A percentile compares a stretch with the other conserved stretches of the same genome.
Conservation (phyloP, 2,888 invertebrate genomes). For the Sminthurides aquaticus region DNA sequence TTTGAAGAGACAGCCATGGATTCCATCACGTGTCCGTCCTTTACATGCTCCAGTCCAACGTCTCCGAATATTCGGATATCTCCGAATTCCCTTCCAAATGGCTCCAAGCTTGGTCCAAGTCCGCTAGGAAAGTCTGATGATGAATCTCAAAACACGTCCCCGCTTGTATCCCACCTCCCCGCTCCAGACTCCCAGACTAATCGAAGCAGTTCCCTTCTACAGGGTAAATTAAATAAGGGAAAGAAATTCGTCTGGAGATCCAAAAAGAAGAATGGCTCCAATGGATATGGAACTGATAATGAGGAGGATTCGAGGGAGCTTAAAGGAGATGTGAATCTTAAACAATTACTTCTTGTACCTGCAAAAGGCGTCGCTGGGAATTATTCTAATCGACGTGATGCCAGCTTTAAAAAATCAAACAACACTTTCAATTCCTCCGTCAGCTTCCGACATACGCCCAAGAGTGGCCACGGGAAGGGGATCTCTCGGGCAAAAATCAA, state of each 20-base stretch:
- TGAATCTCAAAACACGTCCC: neutral
- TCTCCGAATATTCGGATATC: neutral
- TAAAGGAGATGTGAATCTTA: neutral
- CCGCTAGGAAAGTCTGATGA: neutral
- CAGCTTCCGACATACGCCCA: neutral
- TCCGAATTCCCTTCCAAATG: neutral
- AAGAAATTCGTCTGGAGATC: neutral
- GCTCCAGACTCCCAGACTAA: no score
- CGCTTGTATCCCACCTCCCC: no score
- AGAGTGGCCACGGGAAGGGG: conserved; percentile 45
- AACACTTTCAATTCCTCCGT: conserved; percentile 44
- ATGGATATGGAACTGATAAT: conserved; percentile 11
- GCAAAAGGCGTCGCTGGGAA: neutral
- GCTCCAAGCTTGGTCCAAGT: neutral
- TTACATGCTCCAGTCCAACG: neutral
- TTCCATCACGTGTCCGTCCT: neutral
- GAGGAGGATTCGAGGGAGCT: conserved; percentile 2
- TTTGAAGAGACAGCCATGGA: conserved; percentile 2
- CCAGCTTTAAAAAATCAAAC: conserved; percentile 25
- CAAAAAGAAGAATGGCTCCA: neutral
- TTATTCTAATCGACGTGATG: conserved; percentile 8
- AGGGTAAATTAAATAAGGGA: neutral
- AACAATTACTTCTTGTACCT: neutral
- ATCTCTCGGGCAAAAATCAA: conserved; percentile 58
- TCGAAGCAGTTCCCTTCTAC: neutral